Conservation (phyloP, 2,797 vertebrate genomes). For the Channallabes apus region DNA sequence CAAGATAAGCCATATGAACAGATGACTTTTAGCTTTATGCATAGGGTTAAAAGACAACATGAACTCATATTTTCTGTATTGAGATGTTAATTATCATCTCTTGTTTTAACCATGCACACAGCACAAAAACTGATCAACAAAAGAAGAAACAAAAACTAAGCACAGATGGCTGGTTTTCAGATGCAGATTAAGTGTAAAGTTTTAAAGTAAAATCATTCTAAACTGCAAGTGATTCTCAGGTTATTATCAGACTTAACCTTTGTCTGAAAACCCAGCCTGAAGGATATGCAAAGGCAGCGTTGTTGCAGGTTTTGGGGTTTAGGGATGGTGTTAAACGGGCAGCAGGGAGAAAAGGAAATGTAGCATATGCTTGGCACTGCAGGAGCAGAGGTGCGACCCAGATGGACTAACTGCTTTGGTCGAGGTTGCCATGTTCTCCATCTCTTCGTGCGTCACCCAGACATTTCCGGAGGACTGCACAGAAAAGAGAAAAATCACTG, state of each 20-base stretch:
- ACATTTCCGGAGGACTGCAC: slow-evolving; percentile 95
- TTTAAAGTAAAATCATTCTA: neutral
- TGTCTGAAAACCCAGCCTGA: slow-evolving; percentile 25
- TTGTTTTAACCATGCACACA: slow-evolving; percentile 4
- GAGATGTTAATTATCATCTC: neutral
- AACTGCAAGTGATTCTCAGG: neutral
- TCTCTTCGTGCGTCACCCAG: slow-evolving; percentile 98
- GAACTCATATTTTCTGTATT: neutral
- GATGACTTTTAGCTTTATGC: neutral
- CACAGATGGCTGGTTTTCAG: slow-evolving; percentile 22
- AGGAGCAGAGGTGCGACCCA: slow-evolving; percentile 69
- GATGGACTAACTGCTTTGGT: slow-evolving; percentile 92
- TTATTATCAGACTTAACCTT: slow-evolving; percentile 15
- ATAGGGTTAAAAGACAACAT: slow-evolving; percentile 2
- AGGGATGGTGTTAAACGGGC: slow-evolving; percentile 40
- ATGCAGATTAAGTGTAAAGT: slow-evolving; percentile 32
- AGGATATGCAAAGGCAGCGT: slow-evolving; percentile 31
- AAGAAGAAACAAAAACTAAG: neutral
- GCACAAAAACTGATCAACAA: slow-evolving; percentile 1
- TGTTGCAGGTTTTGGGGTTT: slow-evolving; percentile 40
- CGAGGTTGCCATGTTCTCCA: slow-evolving; percentile 93
- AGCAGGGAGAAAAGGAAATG: slow-evolving; percentile 54
- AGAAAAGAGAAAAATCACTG: slow-evolving; percentile 56
- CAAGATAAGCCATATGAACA: neutral
- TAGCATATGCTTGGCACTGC: slow-evolving; percentile 66